phyloP scores from a whole-genome alignment of 2,113 vertebrate species.

The Actenoides lindsayi region DNA sequence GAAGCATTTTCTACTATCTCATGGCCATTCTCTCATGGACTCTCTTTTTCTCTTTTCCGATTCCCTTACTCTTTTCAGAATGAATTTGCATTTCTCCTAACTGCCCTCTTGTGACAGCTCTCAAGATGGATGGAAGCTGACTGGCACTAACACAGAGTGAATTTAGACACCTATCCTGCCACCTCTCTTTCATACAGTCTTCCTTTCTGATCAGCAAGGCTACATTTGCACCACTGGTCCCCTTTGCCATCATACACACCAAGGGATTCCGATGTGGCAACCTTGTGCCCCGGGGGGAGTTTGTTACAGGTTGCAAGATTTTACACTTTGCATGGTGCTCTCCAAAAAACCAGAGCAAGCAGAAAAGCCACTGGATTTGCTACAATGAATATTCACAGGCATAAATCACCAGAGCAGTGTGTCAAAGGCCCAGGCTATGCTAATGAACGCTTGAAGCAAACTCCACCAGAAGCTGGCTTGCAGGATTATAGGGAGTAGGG shows the following conservation, averaged over 20 bases:
- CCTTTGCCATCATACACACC: not conserved
- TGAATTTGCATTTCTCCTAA: not conserved
- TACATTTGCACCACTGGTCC: not conserved
- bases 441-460: constrained; percentile 17
- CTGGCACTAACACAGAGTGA: not conserved
- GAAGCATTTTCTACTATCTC: not conserved
- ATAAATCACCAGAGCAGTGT: constrained; percentile 23
- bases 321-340: not conserved
- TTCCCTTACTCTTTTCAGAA: not conserved
- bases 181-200: not conserved
- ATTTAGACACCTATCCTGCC: not conserved
- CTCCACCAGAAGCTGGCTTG: constrained; percentile 10
- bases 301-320: not conserved
- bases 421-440: constrained; percentile 11
- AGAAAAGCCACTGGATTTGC: constrained; percentile 51
- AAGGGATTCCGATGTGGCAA: not conserved
- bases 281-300: not conserved
- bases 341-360: not conserved
- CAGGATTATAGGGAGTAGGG: not conserved
- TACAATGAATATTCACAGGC: constrained; percentile 58
- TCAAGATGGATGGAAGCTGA: not conserved
- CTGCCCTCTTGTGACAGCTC: not conserved
- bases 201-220: not conserved
- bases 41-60: not conserved
- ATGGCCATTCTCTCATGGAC: not conserved